Percentiles rank a stretch among this genome's conserved stretches.
These are phyloP conservation scores for Pollicipes pollicipes DNA, from an alignment of 1,140 invertebrate species.

Conservation along the genomic window DNA sequence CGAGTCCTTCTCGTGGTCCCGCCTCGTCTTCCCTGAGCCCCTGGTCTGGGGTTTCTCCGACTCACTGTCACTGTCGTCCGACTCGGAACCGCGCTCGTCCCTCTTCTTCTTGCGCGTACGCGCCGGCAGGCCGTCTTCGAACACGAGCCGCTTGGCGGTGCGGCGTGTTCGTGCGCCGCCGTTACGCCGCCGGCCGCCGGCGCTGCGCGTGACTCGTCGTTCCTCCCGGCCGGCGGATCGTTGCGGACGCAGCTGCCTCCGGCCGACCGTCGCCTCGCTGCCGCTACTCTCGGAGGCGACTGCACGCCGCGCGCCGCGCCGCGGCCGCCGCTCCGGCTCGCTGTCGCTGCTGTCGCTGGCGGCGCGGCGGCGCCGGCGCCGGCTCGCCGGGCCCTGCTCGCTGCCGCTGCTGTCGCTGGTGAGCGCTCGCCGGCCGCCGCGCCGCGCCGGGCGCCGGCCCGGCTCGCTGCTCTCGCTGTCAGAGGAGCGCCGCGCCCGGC, in stretches of 20 bases:
- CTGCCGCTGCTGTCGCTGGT: background rate
- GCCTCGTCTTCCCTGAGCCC: background rate
- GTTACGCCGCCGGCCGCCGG: background rate
- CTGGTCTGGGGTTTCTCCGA: background rate
- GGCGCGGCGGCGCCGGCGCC: background rate
- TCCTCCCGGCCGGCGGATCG: background rate
- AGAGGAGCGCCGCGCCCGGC: too few species aligned
- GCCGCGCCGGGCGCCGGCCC: background rate
- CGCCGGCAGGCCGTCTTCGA: background rate
- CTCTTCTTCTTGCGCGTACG: background rate
- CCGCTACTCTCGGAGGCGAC: background rate
- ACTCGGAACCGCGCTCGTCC: background rate
- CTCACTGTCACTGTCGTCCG: background rate
- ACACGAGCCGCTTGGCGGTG: background rate
- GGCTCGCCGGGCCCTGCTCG: background rate
- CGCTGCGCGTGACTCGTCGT: background rate
- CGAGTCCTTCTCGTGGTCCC: background rate
- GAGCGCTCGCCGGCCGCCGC: background rate
- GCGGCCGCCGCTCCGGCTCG: background rate
- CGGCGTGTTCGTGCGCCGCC: background rate
- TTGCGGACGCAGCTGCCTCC: background rate
- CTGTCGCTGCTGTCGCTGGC: constrained; percentile 1
- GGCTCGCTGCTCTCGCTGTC: background rate
- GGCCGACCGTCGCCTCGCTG: background rate
- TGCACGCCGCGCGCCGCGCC: background rate